phyloP scores from a whole-genome alignment of 2,888 invertebrate genomes.

The Tenthredo livida region DNA sequence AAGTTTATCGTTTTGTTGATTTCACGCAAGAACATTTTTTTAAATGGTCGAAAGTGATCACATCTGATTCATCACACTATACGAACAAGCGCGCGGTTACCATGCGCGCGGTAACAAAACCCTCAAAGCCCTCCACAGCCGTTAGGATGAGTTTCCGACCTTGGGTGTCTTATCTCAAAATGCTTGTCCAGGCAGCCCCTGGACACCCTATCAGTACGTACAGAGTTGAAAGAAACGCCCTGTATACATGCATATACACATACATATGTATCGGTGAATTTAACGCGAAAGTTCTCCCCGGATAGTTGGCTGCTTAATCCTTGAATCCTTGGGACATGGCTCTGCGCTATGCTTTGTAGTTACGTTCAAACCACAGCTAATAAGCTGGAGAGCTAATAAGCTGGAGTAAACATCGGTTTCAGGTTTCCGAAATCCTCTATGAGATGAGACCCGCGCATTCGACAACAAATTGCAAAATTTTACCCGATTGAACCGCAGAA shows the following conservation, averaged over 20 bases:
- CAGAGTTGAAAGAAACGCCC: too few relatives aligned
- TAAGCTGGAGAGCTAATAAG: slow-evolving; percentile 19
- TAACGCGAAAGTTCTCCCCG: not conserved
- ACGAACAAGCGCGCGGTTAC: too few relatives aligned
- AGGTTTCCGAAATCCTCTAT: slow-evolving; percentile 12
- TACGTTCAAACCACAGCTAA: slow-evolving; percentile 28
- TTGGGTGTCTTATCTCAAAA: too few relatives aligned
- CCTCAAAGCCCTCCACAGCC: too few relatives aligned
- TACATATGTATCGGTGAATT: not conserved
- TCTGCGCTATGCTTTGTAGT: slow-evolving; percentile 15
- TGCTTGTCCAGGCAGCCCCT: too few relatives aligned
- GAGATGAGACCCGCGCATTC: not conserved
- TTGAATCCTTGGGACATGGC: not conserved
- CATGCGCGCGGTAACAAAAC: too few relatives aligned
- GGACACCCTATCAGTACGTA: too few relatives aligned
- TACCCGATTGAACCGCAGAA: not conserved
- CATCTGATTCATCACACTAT: too few relatives aligned
- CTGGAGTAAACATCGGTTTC: not conserved
- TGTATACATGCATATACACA: not conserved
- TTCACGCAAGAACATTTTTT: too few relatives aligned
- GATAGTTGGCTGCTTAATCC: slow-evolving; percentile 18
- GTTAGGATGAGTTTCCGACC: too few relatives aligned
- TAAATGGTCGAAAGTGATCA: too few relatives aligned
- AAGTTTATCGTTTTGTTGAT: too few relatives aligned
- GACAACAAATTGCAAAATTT: slow-evolving; percentile 34